Conservation (phyloP, 1,140 invertebrate genomes). For the Aphelenchoides avenae region DNA sequence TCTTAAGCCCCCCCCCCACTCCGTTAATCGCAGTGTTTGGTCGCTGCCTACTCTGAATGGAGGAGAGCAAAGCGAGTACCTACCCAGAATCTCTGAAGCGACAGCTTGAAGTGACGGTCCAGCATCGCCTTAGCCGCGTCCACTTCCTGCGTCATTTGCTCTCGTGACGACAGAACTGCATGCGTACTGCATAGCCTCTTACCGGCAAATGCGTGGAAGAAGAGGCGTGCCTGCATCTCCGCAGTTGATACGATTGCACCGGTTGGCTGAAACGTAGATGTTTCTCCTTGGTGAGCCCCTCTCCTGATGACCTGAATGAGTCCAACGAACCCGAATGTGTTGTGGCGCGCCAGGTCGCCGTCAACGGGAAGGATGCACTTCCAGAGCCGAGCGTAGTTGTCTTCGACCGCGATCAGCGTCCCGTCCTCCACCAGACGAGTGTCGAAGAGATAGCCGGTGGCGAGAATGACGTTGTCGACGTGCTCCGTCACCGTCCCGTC, state of each 20-base stretch:
- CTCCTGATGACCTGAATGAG: slow-evolving; percentile 50
- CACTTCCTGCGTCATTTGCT: slow-evolving; percentile 37
- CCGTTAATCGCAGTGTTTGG: too few relatives aligned
- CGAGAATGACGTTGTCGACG: slow-evolving; percentile 55
- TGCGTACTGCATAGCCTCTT: too few relatives aligned
- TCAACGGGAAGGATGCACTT: slow-evolving; percentile 62
- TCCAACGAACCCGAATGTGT: slow-evolving; percentile 63
- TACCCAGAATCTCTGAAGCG: too few relatives aligned
- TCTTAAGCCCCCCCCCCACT: too few relatives aligned
- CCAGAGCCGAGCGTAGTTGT: slow-evolving; percentile 61
- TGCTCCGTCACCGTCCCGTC: slow-evolving; percentile 55
- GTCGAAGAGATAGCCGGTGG: slow-evolving; percentile 30
- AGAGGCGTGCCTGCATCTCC: slow-evolving; percentile 64
- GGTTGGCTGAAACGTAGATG: slow-evolving; percentile 56
- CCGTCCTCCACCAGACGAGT: slow-evolving; percentile 31
- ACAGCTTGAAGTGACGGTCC: too few relatives aligned
- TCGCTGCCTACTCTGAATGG: too few relatives aligned
- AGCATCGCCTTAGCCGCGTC: slow-evolving; percentile 12
- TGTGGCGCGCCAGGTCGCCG: slow-evolving; percentile 58
- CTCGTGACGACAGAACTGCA: slow-evolving; percentile 24
- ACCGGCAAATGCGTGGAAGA: slow-evolving; percentile 40
- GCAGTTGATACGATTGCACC: slow-evolving; percentile 64
- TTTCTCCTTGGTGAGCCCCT: background rate
- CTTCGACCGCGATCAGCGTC: slow-evolving; percentile 30
- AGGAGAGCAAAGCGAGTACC: too few relatives aligned